Base-by-base conservation (phyloP, 2,113 vertebrate genomes). In the Pithys albifrons region DNA sequence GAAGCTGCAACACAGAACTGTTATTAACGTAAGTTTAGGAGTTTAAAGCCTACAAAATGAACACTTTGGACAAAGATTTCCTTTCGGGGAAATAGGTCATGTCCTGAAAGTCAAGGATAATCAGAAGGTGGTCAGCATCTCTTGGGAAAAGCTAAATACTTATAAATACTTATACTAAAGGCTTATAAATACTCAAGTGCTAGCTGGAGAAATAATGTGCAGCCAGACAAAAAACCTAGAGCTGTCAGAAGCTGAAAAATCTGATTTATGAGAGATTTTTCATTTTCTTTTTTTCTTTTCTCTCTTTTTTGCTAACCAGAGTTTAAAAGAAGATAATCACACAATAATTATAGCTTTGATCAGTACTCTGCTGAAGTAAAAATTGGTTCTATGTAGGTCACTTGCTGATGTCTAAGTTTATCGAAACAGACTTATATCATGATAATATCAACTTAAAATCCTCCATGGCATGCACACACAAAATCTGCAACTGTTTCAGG, bases 341-440 rank as follows among this genome's bases (percentile, higher is more conserved):
- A 95, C 91, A 48, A 23, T 96, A 97, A 97, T 97, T 97, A 97
- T 73, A 92, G 89, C 95, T 97, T 97, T 97, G 96, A 97, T 96
- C 92, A 94, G 55, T 95, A 96, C 91, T 96, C 93, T 80, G 25
- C 70, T 87, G 87, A 96, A 96, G 94, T 96, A 52, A 94, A 97
- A 97, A 96, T 94, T 94, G 76, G 29, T 91, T 96, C 85, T 97
- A 94, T 93, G 70, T 96, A 96, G 97, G 97, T 95, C 96, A 96
- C 61, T 92, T 95, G 91, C 91, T 90, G 88, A 95, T 94, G 92
- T 81, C 92, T 95, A 82, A 78, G 77, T 93, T 92, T 95, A 85
- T 92, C 79, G 87, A 94, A 95, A 96, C 82, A 97, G 92, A 71
- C 93, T 96, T 83, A 83, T 77, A 77, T 78, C 73, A 92, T 65